Base-by-base conservation (phyloP, 1,140 invertebrate species). In the Zaprionus vittiger region DNA sequence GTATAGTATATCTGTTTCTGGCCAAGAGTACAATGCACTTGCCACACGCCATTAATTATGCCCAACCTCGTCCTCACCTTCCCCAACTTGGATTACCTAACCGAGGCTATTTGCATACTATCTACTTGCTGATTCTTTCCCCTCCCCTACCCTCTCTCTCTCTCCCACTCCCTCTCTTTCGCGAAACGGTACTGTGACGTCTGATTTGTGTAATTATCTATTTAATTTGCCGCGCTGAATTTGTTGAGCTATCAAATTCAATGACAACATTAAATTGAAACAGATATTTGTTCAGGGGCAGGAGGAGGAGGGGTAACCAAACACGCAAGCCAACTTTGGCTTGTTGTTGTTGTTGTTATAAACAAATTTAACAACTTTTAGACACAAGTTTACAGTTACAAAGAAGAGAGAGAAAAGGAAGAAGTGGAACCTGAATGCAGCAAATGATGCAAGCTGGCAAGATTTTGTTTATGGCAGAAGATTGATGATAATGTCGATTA, bases 1-100 rank as follows among this genome's bases (percentile, higher is more conserved):
- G 12, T 14, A 5, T 11, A 12, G 6, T 14, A 31, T 56, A 57
- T 55, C 61, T 65, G 14, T 34, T 26, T 26, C 41, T 49, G 54
- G 20, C 22, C 28, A 26, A 81, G 79, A 80, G 85, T 90, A 82
- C 85, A 90, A 91, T 90, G 85, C 79, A 90, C 85, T 82, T 78
- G 82, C 86, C 86, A 90, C 86, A 90, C 85, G 82, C 82, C 85
- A 90, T 90, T 90, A 90, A 90, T 90, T 89, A 90, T 79, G 79
- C 75, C 78, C 38, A 49, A 44, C 6, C 12, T 17, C 5, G 47
- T 20, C 11, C 22, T 22, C n/a, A 12, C 7, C 12, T 56, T 56
- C 17, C 22, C 55, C 24, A 54, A 44, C 60, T 49, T 28, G 31
- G 47, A 73, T 80, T 80, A 60, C 55, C 64, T 83, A 86, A 79